These are phyloP conservation scores for Galagoides demidoff DNA, from an alignment of 2,797 vertebrate species.

Conservation along the genomic window DNA sequence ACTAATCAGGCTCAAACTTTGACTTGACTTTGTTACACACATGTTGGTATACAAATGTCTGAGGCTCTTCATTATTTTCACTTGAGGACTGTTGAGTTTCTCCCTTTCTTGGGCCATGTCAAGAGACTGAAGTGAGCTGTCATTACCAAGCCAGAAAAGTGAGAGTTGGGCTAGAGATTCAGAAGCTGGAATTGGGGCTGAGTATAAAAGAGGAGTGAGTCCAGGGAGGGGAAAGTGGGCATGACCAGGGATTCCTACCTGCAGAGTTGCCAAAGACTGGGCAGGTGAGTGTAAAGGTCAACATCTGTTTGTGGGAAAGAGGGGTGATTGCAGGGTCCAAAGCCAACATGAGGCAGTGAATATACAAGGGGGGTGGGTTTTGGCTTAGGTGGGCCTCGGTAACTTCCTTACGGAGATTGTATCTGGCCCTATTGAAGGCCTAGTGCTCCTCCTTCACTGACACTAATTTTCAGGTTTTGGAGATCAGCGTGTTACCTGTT, in stretches of 20 bases:
- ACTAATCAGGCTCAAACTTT: neutral
- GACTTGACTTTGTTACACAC: neutral
- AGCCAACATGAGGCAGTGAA: neutral
- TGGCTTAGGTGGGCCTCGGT: neutral
- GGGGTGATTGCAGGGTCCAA: neutral
- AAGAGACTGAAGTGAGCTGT: neutral
- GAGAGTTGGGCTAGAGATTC: neutral
- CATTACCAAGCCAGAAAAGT: neutral
- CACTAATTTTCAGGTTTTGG: neutral
- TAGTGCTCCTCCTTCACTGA: neutral
- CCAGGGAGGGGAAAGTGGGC: neutral
- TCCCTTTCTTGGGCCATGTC: neutral
- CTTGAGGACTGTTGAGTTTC: neutral
- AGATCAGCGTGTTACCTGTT: neutral
- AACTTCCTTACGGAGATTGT: neutral
- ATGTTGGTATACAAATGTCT: neutral
- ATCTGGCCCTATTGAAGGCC: neutral
- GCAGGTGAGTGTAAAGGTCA: neutral
- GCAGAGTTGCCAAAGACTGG: neutral
- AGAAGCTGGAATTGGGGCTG: neutral
- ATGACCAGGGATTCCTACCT: neutral
- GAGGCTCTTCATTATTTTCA: neutral
- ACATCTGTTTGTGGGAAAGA: neutral
- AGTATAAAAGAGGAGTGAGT: slow-evolving; percentile 12
- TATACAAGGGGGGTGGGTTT: neutral